These are phyloP conservation scores for Botrylloides violaceus DNA, from an alignment of 23 tunicate species.

Conservation along the genomic window DNA sequence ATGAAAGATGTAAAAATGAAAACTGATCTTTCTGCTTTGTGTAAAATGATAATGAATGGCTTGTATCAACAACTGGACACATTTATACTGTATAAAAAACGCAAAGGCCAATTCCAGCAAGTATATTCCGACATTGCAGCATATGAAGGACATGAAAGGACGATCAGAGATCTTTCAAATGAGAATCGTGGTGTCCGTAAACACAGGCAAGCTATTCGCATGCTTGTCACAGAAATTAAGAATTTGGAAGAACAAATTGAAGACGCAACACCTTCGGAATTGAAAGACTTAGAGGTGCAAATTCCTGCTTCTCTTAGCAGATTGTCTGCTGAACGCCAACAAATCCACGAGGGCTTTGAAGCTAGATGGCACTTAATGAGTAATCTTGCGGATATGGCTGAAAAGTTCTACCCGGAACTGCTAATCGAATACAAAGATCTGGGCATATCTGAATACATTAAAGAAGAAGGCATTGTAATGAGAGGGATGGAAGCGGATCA, in stretches of 20 bases:
- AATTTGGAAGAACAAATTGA: slow-evolving; percentile 3
- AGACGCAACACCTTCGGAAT: slow-evolving; percentile 2
- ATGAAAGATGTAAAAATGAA: neutral
- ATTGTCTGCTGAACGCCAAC: neutral
- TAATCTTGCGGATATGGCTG: slow-evolving; percentile 4
- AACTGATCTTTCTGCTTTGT: neutral
- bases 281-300: neutral
- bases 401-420: slow-evolving; percentile 8
- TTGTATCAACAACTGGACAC: neutral
- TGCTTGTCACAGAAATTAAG: neutral
- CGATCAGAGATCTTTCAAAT: neutral
- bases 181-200: neutral
- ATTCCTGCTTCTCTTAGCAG: neutral
- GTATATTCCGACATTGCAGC: neutral
- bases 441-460: neutral
- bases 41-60: neutral
- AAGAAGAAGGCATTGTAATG: slow-evolving; percentile 15
- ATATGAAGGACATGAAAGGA: neutral
- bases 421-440: neutral
- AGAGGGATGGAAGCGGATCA: slow-evolving; percentile 18
- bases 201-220: slow-evolving; percentile 3
- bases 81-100: neutral
- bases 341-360: slow-evolving; percentile 14
- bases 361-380: slow-evolving; percentile 10
- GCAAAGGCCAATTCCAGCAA: neutral